Conservation (phyloP, 2,888 invertebrate species). For the Patella depressa region DNA sequence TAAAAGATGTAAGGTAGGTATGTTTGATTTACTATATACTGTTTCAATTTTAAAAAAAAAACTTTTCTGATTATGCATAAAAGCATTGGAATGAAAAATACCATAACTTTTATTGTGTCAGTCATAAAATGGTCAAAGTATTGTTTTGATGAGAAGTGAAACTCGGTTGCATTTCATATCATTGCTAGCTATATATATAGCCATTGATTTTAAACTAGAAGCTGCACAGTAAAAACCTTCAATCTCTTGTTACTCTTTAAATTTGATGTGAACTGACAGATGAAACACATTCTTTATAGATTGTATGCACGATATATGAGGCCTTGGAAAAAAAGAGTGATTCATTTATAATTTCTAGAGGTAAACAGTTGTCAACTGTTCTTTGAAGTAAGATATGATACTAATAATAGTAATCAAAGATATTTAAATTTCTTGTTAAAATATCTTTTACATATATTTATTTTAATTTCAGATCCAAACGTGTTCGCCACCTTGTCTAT, state of each 20-base stretch:
- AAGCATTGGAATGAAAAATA: not conserved
- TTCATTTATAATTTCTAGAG: too few relatives aligned
- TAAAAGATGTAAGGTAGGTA: constrained; percentile 72
- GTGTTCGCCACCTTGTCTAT: constrained; percentile 81
- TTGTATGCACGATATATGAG: too few relatives aligned
- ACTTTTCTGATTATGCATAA: too few relatives aligned
- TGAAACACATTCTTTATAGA: too few relatives aligned
- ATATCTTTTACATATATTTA: too few relatives aligned
- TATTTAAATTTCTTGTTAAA: too few relatives aligned
- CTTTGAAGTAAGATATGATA: not conserved
- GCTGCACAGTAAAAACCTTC: not conserved
- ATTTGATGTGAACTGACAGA: not conserved
- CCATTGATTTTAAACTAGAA: not conserved
- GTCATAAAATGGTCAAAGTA: not conserved
- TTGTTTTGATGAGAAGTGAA: not conserved
- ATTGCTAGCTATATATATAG: not conserved
- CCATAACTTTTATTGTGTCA: not conserved
- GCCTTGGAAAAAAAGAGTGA: too few relatives aligned
- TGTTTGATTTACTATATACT: constrained; percentile 4
- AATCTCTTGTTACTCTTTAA: not conserved
- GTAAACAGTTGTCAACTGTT: not conserved
- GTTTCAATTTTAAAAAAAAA: too few relatives aligned
- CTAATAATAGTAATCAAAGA: not conserved
- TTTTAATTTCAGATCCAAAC: constrained; percentile 42
- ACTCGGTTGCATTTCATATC: not conserved